A percentile compares a stretch with the other conserved stretches of the same genome.
phyloP scores from a whole-genome alignment of 2,888 invertebrate genomes.

The Elgonia sp. region DNA sequence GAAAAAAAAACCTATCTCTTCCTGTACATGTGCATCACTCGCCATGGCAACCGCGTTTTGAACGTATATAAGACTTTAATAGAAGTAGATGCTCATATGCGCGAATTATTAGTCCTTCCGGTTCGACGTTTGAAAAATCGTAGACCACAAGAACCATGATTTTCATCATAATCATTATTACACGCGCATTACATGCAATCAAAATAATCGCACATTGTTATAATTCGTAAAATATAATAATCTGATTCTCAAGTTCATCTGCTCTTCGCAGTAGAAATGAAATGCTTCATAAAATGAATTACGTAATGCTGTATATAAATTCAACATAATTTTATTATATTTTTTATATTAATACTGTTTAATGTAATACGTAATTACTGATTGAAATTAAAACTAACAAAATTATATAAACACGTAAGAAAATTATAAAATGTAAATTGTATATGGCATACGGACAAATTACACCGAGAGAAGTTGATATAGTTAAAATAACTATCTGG shows the following conservation, averaged over 20 bases:
- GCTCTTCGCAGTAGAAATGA: not conserved
- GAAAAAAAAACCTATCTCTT: slow-evolving; percentile 7
- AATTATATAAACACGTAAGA: no score
- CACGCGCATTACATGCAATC: not conserved
- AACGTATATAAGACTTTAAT: slow-evolving; percentile 48
- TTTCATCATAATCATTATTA: slow-evolving; percentile 37
- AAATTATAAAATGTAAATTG: no score
- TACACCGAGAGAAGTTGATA: no score
- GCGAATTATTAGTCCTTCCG: slow-evolving; percentile 48
- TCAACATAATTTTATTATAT: no score
- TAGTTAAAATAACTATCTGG: no score
- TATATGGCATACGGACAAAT: no score
- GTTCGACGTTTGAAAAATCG: slow-evolving; percentile 27
- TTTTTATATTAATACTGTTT: no score
- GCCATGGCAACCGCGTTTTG: slow-evolving; percentile 29
- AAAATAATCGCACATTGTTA: slow-evolving; percentile 27
- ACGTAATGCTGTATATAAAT: not conserved
- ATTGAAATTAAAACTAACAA: no score
- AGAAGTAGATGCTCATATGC: slow-evolving; percentile 53
- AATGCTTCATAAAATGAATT: not conserved
- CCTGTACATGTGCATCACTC: slow-evolving; percentile 16
- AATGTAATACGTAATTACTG: no score
- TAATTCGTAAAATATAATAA: slow-evolving; percentile 13
- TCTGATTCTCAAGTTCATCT: slow-evolving; percentile 9
- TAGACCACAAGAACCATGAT: slow-evolving; percentile 23